These are phyloP conservation scores for Scrobipalpa atriplicella DNA, from an alignment of 2,888 invertebrate species.

Conservation along the genomic window DNA sequence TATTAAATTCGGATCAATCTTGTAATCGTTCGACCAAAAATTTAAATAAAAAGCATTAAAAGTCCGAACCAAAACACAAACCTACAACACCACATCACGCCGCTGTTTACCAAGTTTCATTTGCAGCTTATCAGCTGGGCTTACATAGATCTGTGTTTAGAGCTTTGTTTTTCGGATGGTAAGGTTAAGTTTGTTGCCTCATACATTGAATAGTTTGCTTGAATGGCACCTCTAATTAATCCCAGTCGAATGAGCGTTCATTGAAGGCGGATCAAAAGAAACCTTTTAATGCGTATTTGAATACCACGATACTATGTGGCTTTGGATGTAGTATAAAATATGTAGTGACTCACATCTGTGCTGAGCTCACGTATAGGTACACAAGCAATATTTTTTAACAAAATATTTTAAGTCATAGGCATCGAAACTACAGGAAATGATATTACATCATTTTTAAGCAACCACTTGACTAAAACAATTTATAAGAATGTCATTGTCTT, in stretches of 20 bases:
- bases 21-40: slow-evolving; percentile 34
- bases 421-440: too few species aligned
- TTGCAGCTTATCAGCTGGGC: slow-evolving; percentile 32
- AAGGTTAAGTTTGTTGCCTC: slow-evolving; percentile 47
- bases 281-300: slow-evolving; percentile 78
- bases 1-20: slow-evolving; percentile 33
- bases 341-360: slow-evolving; percentile 6
- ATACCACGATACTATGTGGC: slow-evolving; percentile 44
- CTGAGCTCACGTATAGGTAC: too few species aligned
- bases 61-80: slow-evolving; percentile 38
- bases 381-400: too few species aligned
- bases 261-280: slow-evolving; percentile 72
- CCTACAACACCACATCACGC: slow-evolving; percentile 39
- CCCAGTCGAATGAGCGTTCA: slow-evolving; percentile 63
- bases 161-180: slow-evolving; percentile 38
- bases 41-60: slow-evolving; percentile 27
- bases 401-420: too few species aligned
- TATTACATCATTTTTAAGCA: too few species aligned
- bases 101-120: slow-evolving; percentile 33
- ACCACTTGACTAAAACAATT: too few species aligned
- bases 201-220: slow-evolving; percentile 58
- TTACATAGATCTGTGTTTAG: slow-evolving; percentile 27
- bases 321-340: not conserved
- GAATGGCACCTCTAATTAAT: slow-evolving; percentile 74
- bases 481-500: too few species aligned